phyloP scores from a whole-genome alignment of 53 echinoderm and acorn worm genomes.

The Crossaster papposus region DNA sequence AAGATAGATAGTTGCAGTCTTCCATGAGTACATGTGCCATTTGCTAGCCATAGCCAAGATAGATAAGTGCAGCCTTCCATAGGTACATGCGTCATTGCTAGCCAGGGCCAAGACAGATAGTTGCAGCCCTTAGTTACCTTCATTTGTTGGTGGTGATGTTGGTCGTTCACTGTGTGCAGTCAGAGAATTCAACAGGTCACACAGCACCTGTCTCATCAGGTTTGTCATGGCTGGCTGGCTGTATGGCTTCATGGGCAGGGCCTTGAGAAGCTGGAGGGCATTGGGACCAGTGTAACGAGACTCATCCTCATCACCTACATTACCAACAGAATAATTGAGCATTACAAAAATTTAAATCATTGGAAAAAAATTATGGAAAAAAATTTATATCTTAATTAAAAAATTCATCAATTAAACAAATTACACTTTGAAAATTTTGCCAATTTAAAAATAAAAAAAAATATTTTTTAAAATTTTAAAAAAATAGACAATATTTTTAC shows the following conservation, averaged over 20 bases:
- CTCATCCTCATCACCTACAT: constrained; percentile 74
- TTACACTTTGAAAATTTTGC: too few species aligned
- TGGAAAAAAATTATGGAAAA: background rate
- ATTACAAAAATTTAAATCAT: background rate
- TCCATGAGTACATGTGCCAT: too few species aligned
- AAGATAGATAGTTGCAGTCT: background rate
- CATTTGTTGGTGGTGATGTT: constrained; percentile 15
- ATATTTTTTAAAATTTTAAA: too few species aligned
- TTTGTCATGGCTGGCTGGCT: constrained; percentile 69
- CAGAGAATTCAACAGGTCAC: constrained; percentile 90
- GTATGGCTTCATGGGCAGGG: constrained; percentile 70
- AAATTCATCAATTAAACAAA: too few species aligned
- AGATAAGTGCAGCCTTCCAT: too few species aligned
- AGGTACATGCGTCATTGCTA: too few species aligned
- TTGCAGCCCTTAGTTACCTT: constrained; percentile 34
- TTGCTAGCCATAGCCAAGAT: too few species aligned
- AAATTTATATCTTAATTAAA: too few species aligned
- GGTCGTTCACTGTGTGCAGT: constrained; percentile 66
- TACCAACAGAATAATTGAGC: background rate
- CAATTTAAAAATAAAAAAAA: too few species aligned
- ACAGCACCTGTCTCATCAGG: constrained; percentile 84
- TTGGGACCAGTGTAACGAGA: constrained; percentile 85
- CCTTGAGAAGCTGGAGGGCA: constrained; percentile 87
- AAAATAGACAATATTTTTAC: too few species aligned
- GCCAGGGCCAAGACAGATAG: background rate